Evolutionary conservation across 2,113 vertebrate species (phyloP).

Genomic region (Sprattus sprattus): DNA sequence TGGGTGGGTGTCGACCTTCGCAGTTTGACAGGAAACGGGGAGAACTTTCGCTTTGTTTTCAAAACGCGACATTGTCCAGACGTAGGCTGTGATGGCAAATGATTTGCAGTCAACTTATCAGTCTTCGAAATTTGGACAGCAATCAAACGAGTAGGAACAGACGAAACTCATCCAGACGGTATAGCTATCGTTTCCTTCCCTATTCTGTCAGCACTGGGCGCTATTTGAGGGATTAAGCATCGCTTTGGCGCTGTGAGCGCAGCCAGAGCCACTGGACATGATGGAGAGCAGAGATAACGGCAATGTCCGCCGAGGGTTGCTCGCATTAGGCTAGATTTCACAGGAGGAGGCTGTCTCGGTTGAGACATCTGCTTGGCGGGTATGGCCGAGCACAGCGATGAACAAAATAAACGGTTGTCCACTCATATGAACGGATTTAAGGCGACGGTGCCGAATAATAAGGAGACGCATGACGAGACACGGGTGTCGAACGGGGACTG

Average conservation of each 20-base stretch:
- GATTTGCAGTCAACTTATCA: no score
- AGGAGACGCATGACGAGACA: not conserved
- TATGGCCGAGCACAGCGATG: not conserved
- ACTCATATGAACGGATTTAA: not conserved
- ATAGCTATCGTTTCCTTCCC: not conserved
- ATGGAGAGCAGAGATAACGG: not conserved
- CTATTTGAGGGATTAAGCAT: not conserved
- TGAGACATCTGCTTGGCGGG: not conserved
- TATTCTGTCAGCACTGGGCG: not conserved
- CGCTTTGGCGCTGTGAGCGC: not conserved
- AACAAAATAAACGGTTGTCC: conserved; percentile 9
- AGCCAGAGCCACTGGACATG: not conserved
- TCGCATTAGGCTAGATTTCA: not conserved
- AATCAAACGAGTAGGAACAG: not conserved
- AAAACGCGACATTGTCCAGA: not conserved
- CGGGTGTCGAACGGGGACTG: not conserved
- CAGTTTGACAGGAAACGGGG: conserved; percentile 12
- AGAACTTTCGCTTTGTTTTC: not conserved
- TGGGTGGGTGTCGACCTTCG: conserved; percentile 8
- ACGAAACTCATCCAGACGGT: not conserved
- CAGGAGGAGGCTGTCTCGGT: no score
- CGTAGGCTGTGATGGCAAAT: no score
- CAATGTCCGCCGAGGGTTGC: not conserved
- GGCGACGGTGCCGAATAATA: not conserved
- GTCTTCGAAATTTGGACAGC: no score